Base-by-base conservation (phyloP, 2,888 invertebrate genomes). In the Stenodera caucasica region DNA sequence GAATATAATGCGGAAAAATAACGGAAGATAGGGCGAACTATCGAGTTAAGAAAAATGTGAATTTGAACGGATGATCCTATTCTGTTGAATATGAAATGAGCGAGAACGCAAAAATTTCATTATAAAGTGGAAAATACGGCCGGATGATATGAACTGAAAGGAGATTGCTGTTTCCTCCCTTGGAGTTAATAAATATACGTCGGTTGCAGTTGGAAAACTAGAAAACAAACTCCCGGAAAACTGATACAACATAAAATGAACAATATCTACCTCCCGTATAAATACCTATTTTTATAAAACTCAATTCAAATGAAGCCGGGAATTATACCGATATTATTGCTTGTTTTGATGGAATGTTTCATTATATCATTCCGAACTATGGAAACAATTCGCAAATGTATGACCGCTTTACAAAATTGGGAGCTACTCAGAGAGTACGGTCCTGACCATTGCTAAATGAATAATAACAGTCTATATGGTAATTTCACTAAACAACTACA, bases 161-260 rank as follows among this genome's bases (percentile, higher is more conserved):
- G 53, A 58, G 58, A 58, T 58, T 29, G 50, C 45, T 32, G 15
- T 49, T 52, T 40, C 51, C 45, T 26, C 26, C 2, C 55, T 26
- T n/a, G 53, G 45, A 59, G 55, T 59, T 60, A 49, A 49, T 58
- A 49, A 57, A 60, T 60, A 60, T 15, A n/a, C n/a, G 60, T 57
- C 50, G 60, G 57, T 57, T 60, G 60, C 60, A 60, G 55, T 55
- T 56, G 33, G 60, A 49, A 56, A 60, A 49, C 56, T 60, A 37
- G n/a, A 55, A 53, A 56, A 55, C 35, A 59, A 53, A 26, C 26
- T 49, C 14, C n/a, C n/a, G 9, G 49, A 45, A 45, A 58, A 60
- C 60, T 60, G 60, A 60, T 60, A 60, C 49, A 32, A n/a, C n/a
- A n/a, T n/a, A n/a, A n/a, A n/a, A 33, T 32, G 40, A 55, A 60